A percentile compares a stretch with the other conserved stretches of the same genome.
Conservation (phyloP, 2,113 vertebrate genomes). For the Chaenogobius annularis region DNA sequence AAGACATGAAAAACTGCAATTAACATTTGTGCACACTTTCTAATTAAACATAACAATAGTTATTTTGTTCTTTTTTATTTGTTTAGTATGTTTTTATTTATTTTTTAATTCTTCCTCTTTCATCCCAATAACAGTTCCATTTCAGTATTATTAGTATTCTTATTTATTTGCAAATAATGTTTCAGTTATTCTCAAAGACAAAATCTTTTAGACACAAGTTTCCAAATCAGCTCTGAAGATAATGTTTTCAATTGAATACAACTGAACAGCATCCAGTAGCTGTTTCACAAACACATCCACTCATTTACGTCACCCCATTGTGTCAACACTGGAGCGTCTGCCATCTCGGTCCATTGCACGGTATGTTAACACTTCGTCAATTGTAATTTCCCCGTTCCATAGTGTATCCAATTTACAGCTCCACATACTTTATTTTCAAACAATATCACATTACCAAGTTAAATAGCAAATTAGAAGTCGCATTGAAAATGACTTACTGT, state of each 20-base stretch:
- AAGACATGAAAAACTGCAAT: constrained; percentile 17
- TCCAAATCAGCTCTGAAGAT: constrained; percentile 1
- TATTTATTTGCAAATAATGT: background rate
- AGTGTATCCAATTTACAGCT: constrained; percentile 44
- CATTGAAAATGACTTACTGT: constrained; percentile 14
- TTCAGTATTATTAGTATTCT: too few relatives aligned
- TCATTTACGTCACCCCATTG: constrained; percentile 9
- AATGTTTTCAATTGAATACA: background rate
- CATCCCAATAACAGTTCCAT: background rate
- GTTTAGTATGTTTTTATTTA: background rate
- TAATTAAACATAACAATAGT: background rate
- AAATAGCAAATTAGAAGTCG: constrained; percentile 49
- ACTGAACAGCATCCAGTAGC: background rate
- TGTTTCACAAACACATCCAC: constrained; percentile 19
- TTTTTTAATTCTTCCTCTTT: background rate
- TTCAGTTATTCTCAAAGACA: background rate
- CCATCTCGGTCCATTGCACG: constrained; percentile 19
- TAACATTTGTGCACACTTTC: background rate
- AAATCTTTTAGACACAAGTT: background rate
- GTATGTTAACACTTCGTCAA: constrained; percentile 33
- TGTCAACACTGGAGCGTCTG: constrained; percentile 16
- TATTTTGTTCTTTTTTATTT: background rate
- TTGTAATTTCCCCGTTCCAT: constrained; percentile 11
- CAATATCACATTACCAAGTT: constrained; percentile 22
- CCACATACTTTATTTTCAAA: constrained; percentile 40